Conservation (phyloP, 2,797 vertebrate genomes). For the Myiotriccus ornatus region DNA sequence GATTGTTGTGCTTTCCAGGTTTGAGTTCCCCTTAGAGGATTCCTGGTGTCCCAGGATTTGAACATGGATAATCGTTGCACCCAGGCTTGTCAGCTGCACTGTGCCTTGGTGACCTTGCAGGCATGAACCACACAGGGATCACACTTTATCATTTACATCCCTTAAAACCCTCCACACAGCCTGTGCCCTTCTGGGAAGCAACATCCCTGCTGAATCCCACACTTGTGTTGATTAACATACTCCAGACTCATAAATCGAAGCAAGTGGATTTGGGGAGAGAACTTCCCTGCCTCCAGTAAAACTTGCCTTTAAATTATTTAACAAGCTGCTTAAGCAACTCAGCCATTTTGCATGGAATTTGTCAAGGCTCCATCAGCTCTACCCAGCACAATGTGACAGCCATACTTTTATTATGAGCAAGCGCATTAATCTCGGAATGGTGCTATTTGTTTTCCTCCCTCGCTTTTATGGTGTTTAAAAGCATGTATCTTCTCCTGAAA, state of each 20-base stretch:
- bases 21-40: rapidly evolving
- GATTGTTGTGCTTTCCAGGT: rapidly evolving
- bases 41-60: neutral
- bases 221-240: neutral
- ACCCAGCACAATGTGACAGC: neutral
- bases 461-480: conserved; percentile 61
- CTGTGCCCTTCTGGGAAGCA: neutral
- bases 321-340: conserved; percentile 33
- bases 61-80: rapidly evolving
- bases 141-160: rapidly evolving
- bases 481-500: conserved; percentile 55
- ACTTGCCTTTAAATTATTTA: conserved; percentile 48
- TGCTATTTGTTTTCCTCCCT: conserved; percentile 55
- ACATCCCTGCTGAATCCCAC: rapidly evolving
- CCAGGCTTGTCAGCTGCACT: neutral
- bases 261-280: conserved; percentile 12
- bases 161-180: rapidly evolving
- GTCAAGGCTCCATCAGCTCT: neutral
- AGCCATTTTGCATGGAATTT: conserved; percentile 30
- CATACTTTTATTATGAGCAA: conserved; percentile 11
- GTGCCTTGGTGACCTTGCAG: neutral
- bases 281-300: conserved; percentile 31
- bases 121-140: rapidly evolving
- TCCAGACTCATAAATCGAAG: conserved; percentile 2
- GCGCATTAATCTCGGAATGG: conserved; percentile 49